These are phyloP conservation scores for Astropecten irregularis DNA, from an alignment of 53 echinoderm and acorn worm genomes.

Conservation along the genomic window DNA sequence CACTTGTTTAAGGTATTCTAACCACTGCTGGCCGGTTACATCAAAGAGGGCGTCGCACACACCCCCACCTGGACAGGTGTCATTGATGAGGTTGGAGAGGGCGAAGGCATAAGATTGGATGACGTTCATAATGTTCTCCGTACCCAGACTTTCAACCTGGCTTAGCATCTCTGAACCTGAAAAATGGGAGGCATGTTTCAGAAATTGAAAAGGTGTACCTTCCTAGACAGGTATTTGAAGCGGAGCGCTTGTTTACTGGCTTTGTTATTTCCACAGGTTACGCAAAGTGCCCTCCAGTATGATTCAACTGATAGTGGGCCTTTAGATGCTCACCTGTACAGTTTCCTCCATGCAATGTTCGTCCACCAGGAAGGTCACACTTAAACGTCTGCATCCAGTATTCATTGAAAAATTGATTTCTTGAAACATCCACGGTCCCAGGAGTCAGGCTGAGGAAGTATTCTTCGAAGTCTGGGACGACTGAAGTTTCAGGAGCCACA, in stretches of 20 bases:
- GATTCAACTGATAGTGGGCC: no score
- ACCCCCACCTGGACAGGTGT: conserved; percentile 10
- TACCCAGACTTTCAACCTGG: conserved; percentile 6
- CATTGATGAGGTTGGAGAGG: conserved; percentile 44
- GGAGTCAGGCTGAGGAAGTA: conserved; percentile 57
- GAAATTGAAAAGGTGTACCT: not conserved
- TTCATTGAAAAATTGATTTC: conserved; percentile 66
- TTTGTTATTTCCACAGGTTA: not conserved
- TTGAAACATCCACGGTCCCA: conserved; percentile 4
- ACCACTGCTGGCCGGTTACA: conserved; percentile 42
- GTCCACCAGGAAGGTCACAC: conserved; percentile 57
- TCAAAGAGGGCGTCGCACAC: conserved; percentile 24
- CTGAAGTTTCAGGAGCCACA: conserved; percentile 12
- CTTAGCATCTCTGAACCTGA: conserved; percentile 8
- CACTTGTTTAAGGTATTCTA: conserved; percentile 41
- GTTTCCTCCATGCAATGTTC: conserved; percentile 3
- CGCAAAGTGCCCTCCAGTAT: not conserved
- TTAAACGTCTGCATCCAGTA: conserved; percentile 69
- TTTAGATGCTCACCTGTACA: conserved; percentile 66
- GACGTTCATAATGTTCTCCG: conserved; percentile 46
- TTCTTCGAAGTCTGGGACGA: conserved; percentile 49
- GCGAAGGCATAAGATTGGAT: conserved; percentile 48
- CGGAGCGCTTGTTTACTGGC: no score
- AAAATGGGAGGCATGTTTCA: no score
- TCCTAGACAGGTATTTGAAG: not conserved